Evolutionary conservation across 2,797 vertebrate genomes (phyloP).

Genomic region (Rallus crepitans): DNA sequence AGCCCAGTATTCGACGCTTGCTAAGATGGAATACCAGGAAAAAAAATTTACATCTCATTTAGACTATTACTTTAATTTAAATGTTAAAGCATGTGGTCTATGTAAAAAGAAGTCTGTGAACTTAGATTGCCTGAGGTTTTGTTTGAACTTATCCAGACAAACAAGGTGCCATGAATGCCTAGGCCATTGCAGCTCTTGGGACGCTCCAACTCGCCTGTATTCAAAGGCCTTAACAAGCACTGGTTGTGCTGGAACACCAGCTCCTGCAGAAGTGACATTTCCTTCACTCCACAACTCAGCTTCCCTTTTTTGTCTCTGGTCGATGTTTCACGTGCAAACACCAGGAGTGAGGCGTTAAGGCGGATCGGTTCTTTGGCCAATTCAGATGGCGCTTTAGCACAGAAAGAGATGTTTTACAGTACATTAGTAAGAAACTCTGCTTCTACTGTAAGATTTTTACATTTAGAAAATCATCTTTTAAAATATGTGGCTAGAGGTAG

Average conservation of each 20-base stretch:
- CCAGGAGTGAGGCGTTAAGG: background rate
- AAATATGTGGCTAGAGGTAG: background rate
- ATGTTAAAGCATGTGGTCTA: background rate
- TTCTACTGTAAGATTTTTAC: background rate
- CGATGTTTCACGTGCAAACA: background rate
- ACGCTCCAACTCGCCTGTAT: accelerated
- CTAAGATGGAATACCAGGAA: background rate
- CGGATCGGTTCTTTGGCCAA: background rate
- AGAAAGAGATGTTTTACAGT: background rate
- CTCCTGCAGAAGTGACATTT: background rate
- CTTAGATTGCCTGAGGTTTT: background rate
- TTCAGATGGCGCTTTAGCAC: background rate
- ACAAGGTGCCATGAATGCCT: accelerated
- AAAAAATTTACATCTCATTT: background rate
- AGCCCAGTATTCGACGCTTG: background rate
- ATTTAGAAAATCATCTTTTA: background rate
- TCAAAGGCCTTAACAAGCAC: background rate
- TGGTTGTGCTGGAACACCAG: accelerated
- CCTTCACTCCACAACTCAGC: background rate
- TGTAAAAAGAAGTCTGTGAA: background rate
- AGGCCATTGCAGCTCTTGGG: background rate
- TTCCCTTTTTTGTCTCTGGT: background rate
- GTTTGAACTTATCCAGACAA: background rate
- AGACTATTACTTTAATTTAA: background rate
- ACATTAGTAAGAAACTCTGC: background rate